A percentile compares a stretch with the other conserved stretches of the same genome.
Evolutionary conservation across 2,888 invertebrate genomes (phyloP).

Genomic region (Eristalinus aeneus): DNA sequence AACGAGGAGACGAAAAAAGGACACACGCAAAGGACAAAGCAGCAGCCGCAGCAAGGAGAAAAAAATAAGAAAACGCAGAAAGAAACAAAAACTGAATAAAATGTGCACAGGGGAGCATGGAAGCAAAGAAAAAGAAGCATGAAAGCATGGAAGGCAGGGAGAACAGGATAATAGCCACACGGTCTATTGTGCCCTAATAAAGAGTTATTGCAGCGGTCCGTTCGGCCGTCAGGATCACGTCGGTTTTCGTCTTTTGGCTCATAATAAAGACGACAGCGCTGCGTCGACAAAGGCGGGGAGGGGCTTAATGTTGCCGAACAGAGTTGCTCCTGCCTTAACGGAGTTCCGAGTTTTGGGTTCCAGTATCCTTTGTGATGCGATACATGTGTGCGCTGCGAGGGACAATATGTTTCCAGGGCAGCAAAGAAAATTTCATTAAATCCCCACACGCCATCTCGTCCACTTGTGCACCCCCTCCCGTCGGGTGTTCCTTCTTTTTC

Average conservation of each 20-base stretch:
- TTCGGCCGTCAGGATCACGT: constrained; percentile 40
- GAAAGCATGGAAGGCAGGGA: neutral
- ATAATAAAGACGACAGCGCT: constrained; percentile 34
- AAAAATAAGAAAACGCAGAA: neutral
- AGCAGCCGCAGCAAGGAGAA: no score
- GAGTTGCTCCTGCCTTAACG: neutral
- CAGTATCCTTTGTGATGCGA: neutral
- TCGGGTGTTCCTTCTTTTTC: neutral
- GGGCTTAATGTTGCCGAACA: constrained; percentile 6
- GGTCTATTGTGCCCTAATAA: constrained; percentile 66
- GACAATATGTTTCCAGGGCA: constrained; percentile 37
- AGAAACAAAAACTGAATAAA: neutral
- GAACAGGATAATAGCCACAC: constrained; percentile 37
- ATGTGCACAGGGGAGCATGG: neutral
- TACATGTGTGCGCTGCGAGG: constrained; percentile 21
- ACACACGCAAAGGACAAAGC: neutral
- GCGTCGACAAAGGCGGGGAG: neutral
- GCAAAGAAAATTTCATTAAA: constrained; percentile 59
- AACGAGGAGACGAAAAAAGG: neutral
- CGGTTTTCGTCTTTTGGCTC: constrained; percentile 19
- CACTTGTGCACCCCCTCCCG: neutral
- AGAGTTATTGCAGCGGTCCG: constrained; percentile 62
- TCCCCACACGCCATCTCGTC: constrained; percentile 9
- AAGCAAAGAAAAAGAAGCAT: no score
- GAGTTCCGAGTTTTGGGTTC: neutral